Evolutionary conservation across 2,888 invertebrate genomes (phyloP).

Genomic region (Drosophila siamana): DNA sequence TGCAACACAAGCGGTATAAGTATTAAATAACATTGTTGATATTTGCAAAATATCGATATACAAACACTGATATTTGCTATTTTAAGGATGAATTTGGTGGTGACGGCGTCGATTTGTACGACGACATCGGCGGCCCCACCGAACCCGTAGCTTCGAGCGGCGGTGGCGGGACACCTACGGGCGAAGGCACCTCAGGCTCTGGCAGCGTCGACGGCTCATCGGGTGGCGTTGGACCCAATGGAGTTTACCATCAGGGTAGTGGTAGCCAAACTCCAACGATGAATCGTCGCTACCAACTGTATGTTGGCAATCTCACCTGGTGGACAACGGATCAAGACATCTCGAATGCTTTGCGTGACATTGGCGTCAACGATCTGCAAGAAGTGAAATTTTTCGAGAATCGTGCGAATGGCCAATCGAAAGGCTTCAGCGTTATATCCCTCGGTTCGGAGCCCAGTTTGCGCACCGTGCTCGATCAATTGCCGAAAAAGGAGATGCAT

Average conservation of each 20-base stretch:
- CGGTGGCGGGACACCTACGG: conserved; percentile 86
- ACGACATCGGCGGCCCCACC: conserved; percentile 96
- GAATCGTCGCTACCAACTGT: conserved; percentile 94
- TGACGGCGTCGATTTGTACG: conserved; percentile 96
- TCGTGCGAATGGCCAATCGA: conserved; percentile 98
- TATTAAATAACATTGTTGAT: conserved; percentile 54
- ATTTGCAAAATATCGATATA: background rate
- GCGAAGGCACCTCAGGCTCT: conserved; percentile 88
- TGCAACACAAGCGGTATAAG: conserved; percentile 6
- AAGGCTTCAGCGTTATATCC: conserved; percentile 98
- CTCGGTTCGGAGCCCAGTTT: conserved; percentile 96
- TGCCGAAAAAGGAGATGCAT: conserved; percentile 98
- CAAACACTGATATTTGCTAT: conserved; percentile 1
- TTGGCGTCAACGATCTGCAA: conserved; percentile 96
- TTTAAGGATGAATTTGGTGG: conserved; percentile 85
- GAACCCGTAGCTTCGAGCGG: conserved; percentile 90
- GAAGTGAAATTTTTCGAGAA: conserved; percentile 99
- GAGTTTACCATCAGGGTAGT: conserved; percentile 90
- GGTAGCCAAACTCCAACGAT: conserved; percentile 90
- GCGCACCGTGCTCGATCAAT: conserved; percentile 94
- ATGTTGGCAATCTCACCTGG: conserved; percentile 99
- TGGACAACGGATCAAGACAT: conserved; percentile 99
- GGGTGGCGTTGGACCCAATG: conserved; percentile 89
- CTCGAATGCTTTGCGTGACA: conserved; percentile 93
- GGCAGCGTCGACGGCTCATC: conserved; percentile 86